A percentile compares a stretch with the other conserved stretches of the same genome.
Evolutionary conservation across 2,113 vertebrate species (phyloP).

Genomic region (Shinisaurus crocodilurus): DNA sequence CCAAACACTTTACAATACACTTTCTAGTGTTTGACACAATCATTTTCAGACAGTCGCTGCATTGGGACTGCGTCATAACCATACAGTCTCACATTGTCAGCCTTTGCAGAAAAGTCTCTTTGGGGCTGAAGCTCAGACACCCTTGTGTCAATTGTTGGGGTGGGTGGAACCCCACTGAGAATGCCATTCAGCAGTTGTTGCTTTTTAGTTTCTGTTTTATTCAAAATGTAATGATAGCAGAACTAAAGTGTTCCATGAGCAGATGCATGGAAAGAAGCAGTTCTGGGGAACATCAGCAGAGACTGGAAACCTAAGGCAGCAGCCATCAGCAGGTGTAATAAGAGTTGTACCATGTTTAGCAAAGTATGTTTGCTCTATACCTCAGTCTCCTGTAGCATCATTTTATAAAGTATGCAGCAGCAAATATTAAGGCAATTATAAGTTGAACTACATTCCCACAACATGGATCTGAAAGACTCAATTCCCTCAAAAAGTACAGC

Average conservation of each 20-base stretch:
- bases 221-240: neutral
- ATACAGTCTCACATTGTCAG: conserved; percentile 2
- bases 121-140: neutral
- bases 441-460: neutral
- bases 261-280: neutral
- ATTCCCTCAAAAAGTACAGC: neutral
- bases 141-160: neutral
- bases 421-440: neutral
- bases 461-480: neutral
- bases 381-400: neutral
- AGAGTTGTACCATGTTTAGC: neutral
- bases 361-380: neutral
- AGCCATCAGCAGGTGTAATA: neutral
- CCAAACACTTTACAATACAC: neutral
- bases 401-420: neutral
- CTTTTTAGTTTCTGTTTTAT: too few relatives aligned
- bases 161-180: neutral
- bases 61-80: neutral
- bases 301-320: neutral
- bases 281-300: neutral
- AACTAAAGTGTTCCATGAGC: neutral
- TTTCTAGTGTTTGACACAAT: neutral
- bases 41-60: neutral
- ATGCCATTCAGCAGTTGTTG: neutral
- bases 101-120: conserved; percentile 20